phyloP scores from a whole-genome alignment of 1,140 invertebrate genomes.

The Neotoxoptera formosana region DNA sequence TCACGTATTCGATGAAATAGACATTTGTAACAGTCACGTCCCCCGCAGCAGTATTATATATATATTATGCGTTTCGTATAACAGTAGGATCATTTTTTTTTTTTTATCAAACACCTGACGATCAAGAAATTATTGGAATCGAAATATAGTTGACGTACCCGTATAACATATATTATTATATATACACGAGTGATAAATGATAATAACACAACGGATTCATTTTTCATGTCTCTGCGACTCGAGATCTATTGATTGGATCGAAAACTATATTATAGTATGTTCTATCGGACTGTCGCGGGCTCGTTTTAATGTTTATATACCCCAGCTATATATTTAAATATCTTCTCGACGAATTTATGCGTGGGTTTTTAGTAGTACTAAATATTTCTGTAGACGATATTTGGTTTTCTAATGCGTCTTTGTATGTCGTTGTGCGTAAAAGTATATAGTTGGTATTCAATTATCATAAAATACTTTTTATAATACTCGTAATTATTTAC shows the following conservation, averaged over 20 bases:
- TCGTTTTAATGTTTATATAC: background rate
- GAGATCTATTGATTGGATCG: background rate
- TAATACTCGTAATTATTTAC: no score
- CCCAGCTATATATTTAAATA: background rate
- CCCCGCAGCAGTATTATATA: background rate
- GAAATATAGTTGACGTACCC: slow-evolving; percentile 24
- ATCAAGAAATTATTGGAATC: background rate
- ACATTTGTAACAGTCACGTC: slow-evolving; percentile 56
- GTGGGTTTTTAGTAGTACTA: background rate
- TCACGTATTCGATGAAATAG: slow-evolving; percentile 51
- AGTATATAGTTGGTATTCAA: no score
- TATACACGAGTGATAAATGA: background rate
- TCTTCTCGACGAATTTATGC: background rate
- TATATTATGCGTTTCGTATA: background rate
- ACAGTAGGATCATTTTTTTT: background rate
- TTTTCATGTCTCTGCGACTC: background rate
- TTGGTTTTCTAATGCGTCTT: no score
- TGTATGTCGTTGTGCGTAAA: no score
- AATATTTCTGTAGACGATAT: background rate
- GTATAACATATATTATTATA: background rate
- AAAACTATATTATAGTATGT: background rate
- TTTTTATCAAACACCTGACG: background rate
- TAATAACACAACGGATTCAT: background rate
- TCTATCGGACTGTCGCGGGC: background rate
- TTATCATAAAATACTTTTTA: no score